These are phyloP conservation scores for Drosophila subquinaria DNA, from an alignment of 2,888 invertebrate species.

Conservation along the genomic window DNA sequence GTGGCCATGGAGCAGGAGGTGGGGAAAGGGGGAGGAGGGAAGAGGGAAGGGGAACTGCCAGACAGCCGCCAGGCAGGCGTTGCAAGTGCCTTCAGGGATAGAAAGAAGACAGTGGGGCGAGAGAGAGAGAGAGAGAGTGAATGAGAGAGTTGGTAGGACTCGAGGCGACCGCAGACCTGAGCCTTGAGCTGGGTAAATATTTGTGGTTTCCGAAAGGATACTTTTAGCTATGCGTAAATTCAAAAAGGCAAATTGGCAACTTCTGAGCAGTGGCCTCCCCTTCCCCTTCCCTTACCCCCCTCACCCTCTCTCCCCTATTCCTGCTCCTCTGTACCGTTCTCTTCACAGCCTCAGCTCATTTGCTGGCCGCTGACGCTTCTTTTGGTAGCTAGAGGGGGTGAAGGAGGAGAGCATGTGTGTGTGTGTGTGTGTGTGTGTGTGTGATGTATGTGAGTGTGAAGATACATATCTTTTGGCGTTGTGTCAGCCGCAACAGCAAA, in stretches of 20 bases:
- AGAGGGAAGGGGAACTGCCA: conserved; percentile 13
- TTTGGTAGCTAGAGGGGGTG: conserved; percentile 2
- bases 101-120: conserved; percentile 22
- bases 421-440: conserved; percentile 13
- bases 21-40: neutral
- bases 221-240: conserved; percentile 83
- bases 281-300: neutral
- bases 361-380: conserved; percentile 46
- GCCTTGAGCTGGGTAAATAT: conserved; percentile 85
- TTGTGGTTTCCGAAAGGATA: conserved; percentile 84
- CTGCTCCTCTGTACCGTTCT: neutral
- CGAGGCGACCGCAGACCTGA: conserved; percentile 76
- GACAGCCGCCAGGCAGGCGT: conserved; percentile 54
- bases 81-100: conserved; percentile 56
- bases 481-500: conserved; percentile 68
- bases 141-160: conserved; percentile 32
- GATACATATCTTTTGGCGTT: conserved; percentile 70
- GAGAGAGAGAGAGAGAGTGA: conserved; percentile 16
- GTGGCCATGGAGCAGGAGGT: neutral
- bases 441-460: conserved; percentile 52
- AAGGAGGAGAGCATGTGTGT: neutral
- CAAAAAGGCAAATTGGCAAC: conserved; percentile 83
- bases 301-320: neutral
- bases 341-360: conserved; percentile 42
- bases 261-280: conserved; percentile 54